Evolutionary conservation across 1,140 invertebrate genomes (phyloP).

Genomic region (Bombus fervidus): DNA sequence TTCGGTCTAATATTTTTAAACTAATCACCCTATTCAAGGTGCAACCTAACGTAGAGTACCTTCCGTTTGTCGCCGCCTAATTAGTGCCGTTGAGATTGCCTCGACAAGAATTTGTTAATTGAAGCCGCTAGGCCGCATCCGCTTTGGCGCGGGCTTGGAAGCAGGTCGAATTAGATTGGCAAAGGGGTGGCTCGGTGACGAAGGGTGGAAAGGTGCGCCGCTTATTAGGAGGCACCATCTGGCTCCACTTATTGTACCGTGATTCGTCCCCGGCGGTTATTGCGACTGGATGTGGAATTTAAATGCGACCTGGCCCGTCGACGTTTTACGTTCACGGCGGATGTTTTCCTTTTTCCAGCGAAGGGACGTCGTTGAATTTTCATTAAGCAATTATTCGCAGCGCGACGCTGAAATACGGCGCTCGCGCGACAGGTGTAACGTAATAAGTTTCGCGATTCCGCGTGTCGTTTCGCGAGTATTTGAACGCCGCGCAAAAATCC

Average conservation of each 20-base stretch:
- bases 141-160: constrained; percentile 3
- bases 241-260: constrained; percentile 63
- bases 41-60: no score
- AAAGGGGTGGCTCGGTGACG: neutral
- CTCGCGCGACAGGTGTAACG: constrained; percentile 22
- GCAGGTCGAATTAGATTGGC: constrained; percentile 28
- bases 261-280: constrained; percentile 56
- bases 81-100: constrained; percentile 20
- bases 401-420: constrained; percentile 25
- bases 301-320: constrained; percentile 29
- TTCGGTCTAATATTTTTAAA: constrained; percentile 12
- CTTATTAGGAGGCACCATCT: constrained; percentile 68
- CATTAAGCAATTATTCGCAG: constrained; percentile 47
- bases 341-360: constrained; percentile 6
- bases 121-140: constrained; percentile 20
- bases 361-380: constrained; percentile 31
- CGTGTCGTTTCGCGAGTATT: neutral
- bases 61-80: constrained; percentile 18
- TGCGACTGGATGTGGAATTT: constrained; percentile 53
- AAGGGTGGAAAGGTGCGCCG: constrained; percentile 35
- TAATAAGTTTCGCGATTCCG: constrained; percentile 18
- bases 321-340: constrained; percentile 11
- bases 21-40: neutral
- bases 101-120: constrained; percentile 65
- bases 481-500: neutral